Evolutionary conservation across 2,113 vertebrate genomes (phyloP).

Genomic region (Pteruthius melanotis): DNA sequence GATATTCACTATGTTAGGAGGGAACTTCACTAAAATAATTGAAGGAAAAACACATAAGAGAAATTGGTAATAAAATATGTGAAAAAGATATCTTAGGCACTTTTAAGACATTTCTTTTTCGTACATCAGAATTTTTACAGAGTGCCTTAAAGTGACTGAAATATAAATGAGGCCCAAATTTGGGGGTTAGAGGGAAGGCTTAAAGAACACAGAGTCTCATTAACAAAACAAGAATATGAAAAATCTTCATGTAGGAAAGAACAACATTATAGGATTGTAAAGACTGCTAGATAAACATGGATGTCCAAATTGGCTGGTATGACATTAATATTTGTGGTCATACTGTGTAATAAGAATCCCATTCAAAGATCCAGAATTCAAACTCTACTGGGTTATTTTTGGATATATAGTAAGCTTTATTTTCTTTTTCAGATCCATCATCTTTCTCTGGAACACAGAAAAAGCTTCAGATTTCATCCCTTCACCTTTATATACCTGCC

Average conservation of each 20-base stretch:
- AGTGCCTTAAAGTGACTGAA: not conserved
- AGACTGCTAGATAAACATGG: constrained; percentile 10
- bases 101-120: not conserved
- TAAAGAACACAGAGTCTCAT: not conserved
- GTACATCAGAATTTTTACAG: not conserved
- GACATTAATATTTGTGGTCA: constrained; percentile 42
- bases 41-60: constrained; percentile 28
- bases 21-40: constrained; percentile 81
- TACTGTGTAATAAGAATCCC: not conserved
- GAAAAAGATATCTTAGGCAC: not conserved
- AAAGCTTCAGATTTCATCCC: constrained; percentile 25
- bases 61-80: not conserved
- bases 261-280: not conserved
- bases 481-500: constrained; percentile 51
- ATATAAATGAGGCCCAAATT: not conserved
- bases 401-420: constrained; percentile 31
- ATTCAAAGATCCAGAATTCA: constrained; percentile 48
- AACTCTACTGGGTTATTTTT: constrained; percentile 45
- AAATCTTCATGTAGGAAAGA: not conserved
- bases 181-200: not conserved
- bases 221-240: not conserved
- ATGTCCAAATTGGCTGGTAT: constrained; percentile 2
- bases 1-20: constrained; percentile 91
- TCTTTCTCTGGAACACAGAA: constrained; percentile 45
- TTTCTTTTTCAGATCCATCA: constrained; percentile 55